A percentile compares a stretch with the other conserved stretches of the same genome.
Evolutionary conservation across 1,140 invertebrate species (phyloP).

Genomic region (Tetramorium alpestre): DNA sequence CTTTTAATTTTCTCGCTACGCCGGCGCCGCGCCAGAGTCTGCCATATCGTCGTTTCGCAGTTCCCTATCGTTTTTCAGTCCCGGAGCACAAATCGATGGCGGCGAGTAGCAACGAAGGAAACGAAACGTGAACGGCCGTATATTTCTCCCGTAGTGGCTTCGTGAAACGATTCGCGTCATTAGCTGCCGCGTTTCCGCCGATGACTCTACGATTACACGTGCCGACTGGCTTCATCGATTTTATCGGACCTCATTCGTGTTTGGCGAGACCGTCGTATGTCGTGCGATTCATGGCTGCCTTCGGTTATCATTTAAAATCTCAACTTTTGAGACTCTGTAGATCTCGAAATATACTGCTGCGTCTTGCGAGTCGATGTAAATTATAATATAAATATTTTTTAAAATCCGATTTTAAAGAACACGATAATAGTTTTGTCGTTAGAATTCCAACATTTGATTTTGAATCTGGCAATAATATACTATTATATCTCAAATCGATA

Average conservation of each 20-base stretch:
- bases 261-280: neutral
- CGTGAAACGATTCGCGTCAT: slow-evolving; percentile 60
- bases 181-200: slow-evolving; percentile 54
- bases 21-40: slow-evolving; percentile 44
- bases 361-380: neutral
- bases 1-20: slow-evolving; percentile 67
- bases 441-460: too few relatives aligned
- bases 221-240: slow-evolving; percentile 50
- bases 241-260: slow-evolving; percentile 44
- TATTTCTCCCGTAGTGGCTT: slow-evolving; percentile 30
- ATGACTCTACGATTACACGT: slow-evolving; percentile 55
- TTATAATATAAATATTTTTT: neutral
- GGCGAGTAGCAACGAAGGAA: slow-evolving; percentile 54
- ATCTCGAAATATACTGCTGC: neutral
- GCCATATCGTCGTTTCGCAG: slow-evolving; percentile 44
- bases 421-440: neutral
- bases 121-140: slow-evolving; percentile 8
- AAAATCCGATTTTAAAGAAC: neutral
- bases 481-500: neutral
- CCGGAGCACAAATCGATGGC: slow-evolving; percentile 66
- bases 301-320: slow-evolving; percentile 15
- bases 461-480: neutral
- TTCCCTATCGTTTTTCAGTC: slow-evolving; percentile 68
- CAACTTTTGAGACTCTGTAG: neutral
- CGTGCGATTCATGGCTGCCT: neutral